These are phyloP conservation scores for Sebastes aleutianus DNA, from an alignment of 2,797 vertebrate genomes.

Conservation along the genomic window DNA sequence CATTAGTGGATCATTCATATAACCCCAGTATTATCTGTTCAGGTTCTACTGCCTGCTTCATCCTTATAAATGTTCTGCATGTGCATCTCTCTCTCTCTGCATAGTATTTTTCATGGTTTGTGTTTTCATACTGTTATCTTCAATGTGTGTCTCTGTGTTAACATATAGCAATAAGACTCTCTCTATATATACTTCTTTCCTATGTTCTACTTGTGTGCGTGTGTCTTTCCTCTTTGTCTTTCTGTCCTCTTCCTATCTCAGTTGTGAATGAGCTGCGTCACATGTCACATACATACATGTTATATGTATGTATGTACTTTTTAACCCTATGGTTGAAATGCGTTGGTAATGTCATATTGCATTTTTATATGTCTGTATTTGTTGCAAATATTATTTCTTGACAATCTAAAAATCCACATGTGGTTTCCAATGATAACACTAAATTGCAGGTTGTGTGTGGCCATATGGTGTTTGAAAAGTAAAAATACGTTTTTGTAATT, in stretches of 20 bases:
- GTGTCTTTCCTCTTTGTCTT: not conserved
- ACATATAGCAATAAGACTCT: not conserved
- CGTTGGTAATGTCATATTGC: conserved; percentile 27
- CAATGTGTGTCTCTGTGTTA: not conserved
- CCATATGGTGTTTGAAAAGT: not conserved
- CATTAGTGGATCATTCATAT: not conserved
- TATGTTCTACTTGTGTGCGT: not conserved
- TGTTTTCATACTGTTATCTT: conserved; percentile 2
- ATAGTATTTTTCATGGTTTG: not conserved
- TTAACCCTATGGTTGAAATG: not conserved
- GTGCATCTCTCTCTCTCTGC: not conserved
- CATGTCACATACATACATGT: conserved; percentile 31
- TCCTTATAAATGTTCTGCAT: not conserved
- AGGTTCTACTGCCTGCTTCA: not conserved
- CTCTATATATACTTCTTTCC: not conserved
- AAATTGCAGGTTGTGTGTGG: not conserved
- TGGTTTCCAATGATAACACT: not conserved
- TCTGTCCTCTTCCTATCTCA: not conserved
- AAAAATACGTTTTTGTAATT: too few relatives aligned
- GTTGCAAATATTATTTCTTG: conserved; percentile 56
- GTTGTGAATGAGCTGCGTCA: conserved; percentile 6
- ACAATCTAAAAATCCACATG: conserved; percentile 48
- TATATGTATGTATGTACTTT: conserved; percentile 17
- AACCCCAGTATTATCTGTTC: not conserved
- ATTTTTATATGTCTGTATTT: conserved; percentile 31